Percentiles rank a stretch among this genome's conserved stretches.
These are phyloP conservation scores for Metallyticus violacea DNA, from an alignment of 2,888 invertebrate genomes.

Conservation along the genomic window DNA sequence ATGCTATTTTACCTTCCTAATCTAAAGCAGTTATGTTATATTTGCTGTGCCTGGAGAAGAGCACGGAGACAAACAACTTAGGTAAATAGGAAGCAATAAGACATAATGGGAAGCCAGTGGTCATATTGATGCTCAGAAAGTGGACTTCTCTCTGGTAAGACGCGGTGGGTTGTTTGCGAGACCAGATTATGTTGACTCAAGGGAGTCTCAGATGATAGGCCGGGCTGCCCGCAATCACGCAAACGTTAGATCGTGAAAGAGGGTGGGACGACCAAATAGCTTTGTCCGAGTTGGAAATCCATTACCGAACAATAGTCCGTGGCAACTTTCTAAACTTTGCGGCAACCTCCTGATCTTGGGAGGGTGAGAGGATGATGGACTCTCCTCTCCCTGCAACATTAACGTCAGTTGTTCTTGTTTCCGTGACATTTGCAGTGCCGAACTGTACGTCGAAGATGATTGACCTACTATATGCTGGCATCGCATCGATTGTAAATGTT, in stretches of 20 bases:
- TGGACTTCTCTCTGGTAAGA: neutral
- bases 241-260: neutral
- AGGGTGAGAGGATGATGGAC: neutral
- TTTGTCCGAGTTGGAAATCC: constrained; percentile 7
- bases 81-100: neutral
- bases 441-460: neutral
- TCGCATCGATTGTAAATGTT: neutral
- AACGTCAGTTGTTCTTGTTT: neutral
- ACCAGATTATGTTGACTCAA: constrained; percentile 24
- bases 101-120: neutral
- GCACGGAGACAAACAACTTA: neutral
- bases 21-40: too few relatives aligned
- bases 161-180: constrained; percentile 18
- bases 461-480: too few relatives aligned
- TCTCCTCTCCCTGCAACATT: neutral
- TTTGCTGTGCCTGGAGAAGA: too few relatives aligned
- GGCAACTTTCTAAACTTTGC: neutral
- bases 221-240: neutral
- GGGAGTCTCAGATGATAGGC: constrained; percentile 10
- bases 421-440: neutral
- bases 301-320: constrained; percentile 6
- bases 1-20: too few relatives aligned
- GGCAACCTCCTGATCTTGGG: neutral
- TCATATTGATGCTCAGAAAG: neutral
- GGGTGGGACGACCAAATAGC: constrained; percentile 12